A percentile compares a stretch with the other conserved stretches of the same genome.
phyloP scores from a whole-genome alignment of 2,797 vertebrate genomes.

The Mycteria americana region DNA sequence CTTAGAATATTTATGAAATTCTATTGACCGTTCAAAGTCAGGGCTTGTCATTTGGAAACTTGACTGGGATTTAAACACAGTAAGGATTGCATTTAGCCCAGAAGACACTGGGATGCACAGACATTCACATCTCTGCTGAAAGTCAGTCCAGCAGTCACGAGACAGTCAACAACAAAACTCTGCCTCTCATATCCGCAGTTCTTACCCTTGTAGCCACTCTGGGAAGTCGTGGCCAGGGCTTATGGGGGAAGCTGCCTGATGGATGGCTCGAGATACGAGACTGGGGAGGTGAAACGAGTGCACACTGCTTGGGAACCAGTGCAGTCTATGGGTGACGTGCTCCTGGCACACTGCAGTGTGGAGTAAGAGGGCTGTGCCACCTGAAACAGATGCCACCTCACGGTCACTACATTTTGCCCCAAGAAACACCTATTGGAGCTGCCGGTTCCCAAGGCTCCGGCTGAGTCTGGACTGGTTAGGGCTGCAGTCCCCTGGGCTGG shows the following conservation, averaged over 20 bases:
- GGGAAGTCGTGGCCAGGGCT: not conserved
- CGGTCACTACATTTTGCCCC: not conserved
- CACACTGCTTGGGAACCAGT: not conserved
- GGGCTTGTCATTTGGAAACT: not conserved
- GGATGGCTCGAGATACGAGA: not conserved
- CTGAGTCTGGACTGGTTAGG: not conserved
- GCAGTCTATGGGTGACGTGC: not conserved
- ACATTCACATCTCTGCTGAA: not conserved
- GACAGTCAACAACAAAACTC: not conserved
- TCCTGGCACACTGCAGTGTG: not conserved
- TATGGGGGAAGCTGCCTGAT: not conserved
- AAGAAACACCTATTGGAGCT: not conserved
- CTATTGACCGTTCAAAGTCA: not conserved
- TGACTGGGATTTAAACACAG: not conserved
- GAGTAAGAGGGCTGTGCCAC: not conserved
- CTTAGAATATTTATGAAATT: not conserved
- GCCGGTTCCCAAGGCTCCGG: not conserved
- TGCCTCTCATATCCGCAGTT: not conserved
- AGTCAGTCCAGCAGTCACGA: not conserved
- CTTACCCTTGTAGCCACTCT: accelerated
- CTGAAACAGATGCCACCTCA: not conserved
- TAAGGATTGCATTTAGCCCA: not conserved
- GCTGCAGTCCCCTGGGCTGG: not conserved
- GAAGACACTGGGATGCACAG: not conserved
- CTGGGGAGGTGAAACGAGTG: not conserved